Base-by-base conservation (phyloP, 2,888 invertebrate species). In the Leptopilina myrica region DNA sequence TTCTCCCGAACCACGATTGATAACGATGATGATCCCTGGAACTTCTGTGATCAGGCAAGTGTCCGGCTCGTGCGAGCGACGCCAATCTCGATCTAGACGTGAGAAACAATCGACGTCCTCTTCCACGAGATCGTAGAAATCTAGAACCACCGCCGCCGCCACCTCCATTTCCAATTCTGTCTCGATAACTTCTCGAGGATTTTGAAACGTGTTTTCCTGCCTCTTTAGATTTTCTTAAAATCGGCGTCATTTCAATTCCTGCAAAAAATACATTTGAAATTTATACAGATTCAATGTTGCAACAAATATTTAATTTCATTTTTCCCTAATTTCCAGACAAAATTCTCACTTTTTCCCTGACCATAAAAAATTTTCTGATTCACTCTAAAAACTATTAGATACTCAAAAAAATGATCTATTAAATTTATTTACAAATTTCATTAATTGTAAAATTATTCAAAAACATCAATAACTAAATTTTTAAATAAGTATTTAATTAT, bases 141-240 rank as follows among this genome's bases (percentile, higher is more conserved):
- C 92, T 88, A 75, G 90, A 88, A 76, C 85, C 86, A 4, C 53
- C 56, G 5, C 33, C 33, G 3, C 33, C 33, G 3, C 85, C 86
- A 0, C 53, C 56, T 62, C 86, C 88, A 81, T 87, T 85, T 67
- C 89, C 86, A 78, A 87, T 86, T 76, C 83, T 88, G 76, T 76
- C 85, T 7, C 88, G 87, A 79, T 87, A 86, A 69, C 81, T 86
- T 64, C 90, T 93, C 93, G 90, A 93, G 91, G 90, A 92, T 91
- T 88, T 94, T 82, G 88, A 93, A 83, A 94, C 93, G 83, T 94
- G 92, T 87, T 96, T 95, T 0, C 96, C 95, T 26, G 96, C 95
- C 91, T 97, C 97, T 92, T 97, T 97, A 3, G 97, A 96, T 90
- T 97, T 95, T 83, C 96, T 94, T 84, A 98, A 92, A 85, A 98